phyloP scores from a whole-genome alignment of 2,888 invertebrate species.

The Tipula helvola region DNA sequence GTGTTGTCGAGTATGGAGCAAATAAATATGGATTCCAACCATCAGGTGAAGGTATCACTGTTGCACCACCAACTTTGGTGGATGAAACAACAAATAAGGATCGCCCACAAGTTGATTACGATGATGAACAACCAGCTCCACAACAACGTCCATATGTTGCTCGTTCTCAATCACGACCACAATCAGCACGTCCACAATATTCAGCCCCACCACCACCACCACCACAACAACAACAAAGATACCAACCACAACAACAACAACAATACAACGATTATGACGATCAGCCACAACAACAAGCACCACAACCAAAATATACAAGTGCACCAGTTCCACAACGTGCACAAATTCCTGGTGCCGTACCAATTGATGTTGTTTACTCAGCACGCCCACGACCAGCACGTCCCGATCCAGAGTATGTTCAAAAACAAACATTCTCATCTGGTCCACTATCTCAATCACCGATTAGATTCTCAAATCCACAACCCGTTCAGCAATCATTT shows the following conservation, averaged over 20 bases:
- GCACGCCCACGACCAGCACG: constrained; percentile 29
- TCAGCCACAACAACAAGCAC: constrained; percentile 15
- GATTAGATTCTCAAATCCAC: constrained; percentile 20
- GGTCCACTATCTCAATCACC: constrained; percentile 21
- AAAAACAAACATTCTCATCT: constrained; percentile 23
- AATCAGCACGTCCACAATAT: constrained; percentile 19
- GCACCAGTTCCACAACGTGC: constrained; percentile 27
- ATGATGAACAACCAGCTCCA: constrained; percentile 24
- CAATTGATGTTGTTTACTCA: constrained; percentile 32
- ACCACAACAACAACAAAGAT: constrained; percentile 28
- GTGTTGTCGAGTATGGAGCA: constrained; percentile 80
- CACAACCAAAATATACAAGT: constrained; percentile 19
- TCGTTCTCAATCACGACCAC: constrained; percentile 24
- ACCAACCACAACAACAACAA: constrained; percentile 25
- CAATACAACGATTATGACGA: constrained; percentile 29
- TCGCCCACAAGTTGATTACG: constrained; percentile 34
- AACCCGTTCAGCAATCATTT: constrained; percentile 21
- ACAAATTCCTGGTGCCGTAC: constrained; percentile 31
- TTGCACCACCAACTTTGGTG: constrained; percentile 45
- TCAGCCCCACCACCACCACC: constrained; percentile 25
- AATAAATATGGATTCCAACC: constrained; percentile 82
- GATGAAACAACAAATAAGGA: constrained; percentile 38
- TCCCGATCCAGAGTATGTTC: constrained; percentile 32
- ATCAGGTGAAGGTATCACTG: constrained; percentile 74
- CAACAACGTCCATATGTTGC: constrained; percentile 23